These are phyloP conservation scores for Schizothorax lantsangensis DNA, from an alignment of 2,797 vertebrate genomes.

Conservation along the genomic window DNA sequence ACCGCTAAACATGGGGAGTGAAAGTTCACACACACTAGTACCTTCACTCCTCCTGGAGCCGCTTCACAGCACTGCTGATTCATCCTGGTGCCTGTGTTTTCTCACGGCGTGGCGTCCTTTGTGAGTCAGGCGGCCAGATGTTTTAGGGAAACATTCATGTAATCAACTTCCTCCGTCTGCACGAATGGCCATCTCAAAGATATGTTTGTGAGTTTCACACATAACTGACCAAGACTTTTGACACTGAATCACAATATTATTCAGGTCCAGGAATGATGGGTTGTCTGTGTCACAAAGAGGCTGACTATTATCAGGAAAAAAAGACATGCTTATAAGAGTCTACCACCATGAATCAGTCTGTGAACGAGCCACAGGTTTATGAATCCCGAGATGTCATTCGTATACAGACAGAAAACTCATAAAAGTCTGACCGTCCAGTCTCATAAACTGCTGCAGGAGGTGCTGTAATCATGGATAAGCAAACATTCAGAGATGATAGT, in stretches of 20 bases:
- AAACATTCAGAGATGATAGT: constrained; percentile 54
- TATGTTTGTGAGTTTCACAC: constrained; percentile 33
- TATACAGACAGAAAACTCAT: neutral
- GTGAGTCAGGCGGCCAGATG: constrained; percentile 75
- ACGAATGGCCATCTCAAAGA: constrained; percentile 45
- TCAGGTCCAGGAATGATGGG: constrained; percentile 18
- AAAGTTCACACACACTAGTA: constrained; percentile 73
- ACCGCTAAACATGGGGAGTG: constrained; percentile 64
- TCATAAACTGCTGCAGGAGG: constrained; percentile 2
- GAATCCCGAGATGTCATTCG: neutral
- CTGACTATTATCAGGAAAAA: neutral
- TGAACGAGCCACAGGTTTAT: constrained; percentile 14
- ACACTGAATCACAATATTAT: constrained; percentile 46
- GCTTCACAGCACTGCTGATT: constrained; percentile 71
- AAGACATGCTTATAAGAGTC: constrained; percentile 14
- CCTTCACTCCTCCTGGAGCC: constrained; percentile 53
- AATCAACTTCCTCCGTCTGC: constrained; percentile 58
- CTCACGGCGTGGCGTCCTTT: constrained; percentile 61
- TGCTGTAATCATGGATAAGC: constrained; percentile 59
- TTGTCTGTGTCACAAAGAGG: constrained; percentile 23
- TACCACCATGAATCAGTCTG: constrained; percentile 36
- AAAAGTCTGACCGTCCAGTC: neutral
- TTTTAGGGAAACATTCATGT: constrained; percentile 68
- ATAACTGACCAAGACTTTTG: constrained; percentile 27
- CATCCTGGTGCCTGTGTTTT: constrained; percentile 68